Conservation (phyloP, 2,888 invertebrate genomes). For the Galerucella calmariensis region DNA sequence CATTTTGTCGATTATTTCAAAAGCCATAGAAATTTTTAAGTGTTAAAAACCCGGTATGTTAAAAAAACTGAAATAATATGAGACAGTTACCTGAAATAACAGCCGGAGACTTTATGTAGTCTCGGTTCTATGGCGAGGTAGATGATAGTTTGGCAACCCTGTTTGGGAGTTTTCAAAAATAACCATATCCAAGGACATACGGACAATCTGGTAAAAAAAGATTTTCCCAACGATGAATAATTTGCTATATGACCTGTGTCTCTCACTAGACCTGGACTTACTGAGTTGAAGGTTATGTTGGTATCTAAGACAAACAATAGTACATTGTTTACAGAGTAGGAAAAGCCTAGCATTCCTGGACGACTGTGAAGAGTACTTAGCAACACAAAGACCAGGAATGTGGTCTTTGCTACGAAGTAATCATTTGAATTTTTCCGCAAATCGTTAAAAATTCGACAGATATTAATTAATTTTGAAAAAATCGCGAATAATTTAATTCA, state of each 20-base stretch:
- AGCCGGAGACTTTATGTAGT: slow-evolving; percentile 71
- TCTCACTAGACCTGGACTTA: slow-evolving; percentile 77
- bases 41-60: background rate
- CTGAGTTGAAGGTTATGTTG: slow-evolving; percentile 75
- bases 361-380: no score
- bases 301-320: slow-evolving; percentile 65
- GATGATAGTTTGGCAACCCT: slow-evolving; percentile 77
- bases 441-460: no score
- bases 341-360: no score
- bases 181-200: slow-evolving; percentile 76
- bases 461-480: no score
- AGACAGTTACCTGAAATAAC: slow-evolving; percentile 72
- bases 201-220: slow-evolving; percentile 68
- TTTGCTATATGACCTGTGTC: slow-evolving; percentile 71
- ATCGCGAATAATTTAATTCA: no score
- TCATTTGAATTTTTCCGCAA: no score
- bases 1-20: no score
- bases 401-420: no score
- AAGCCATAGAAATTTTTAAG: background rate
- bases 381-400: no score
- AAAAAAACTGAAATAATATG: slow-evolving; percentile 2
- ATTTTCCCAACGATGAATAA: slow-evolving; percentile 67
- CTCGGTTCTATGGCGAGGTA: slow-evolving; percentile 74
- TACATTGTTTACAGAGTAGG: no score
- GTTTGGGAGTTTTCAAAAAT: slow-evolving; percentile 74